Conservation (phyloP, 2,113 vertebrate genomes). For the Climacteris rufus region DNA sequence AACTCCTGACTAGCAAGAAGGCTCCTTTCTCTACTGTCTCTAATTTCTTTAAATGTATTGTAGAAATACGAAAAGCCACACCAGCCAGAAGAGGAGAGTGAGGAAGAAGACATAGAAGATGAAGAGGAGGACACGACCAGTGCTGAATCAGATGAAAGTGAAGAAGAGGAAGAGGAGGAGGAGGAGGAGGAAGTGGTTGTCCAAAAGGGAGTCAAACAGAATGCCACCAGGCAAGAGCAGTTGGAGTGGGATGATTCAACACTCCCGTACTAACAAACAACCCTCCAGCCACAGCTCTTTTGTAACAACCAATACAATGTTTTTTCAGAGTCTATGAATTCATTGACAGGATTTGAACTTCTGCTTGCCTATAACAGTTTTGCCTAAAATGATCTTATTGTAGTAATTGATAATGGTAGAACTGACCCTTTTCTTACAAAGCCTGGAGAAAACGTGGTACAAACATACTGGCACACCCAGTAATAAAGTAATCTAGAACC, state of each 20-base stretch:
- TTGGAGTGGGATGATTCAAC: constrained; percentile 88
- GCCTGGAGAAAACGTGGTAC: not conserved
- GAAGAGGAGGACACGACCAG: constrained; percentile 87
- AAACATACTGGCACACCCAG: not conserved
- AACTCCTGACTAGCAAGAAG: not conserved
- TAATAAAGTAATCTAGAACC: not conserved
- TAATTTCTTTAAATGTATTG: not conserved
- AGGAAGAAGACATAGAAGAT: constrained; percentile 82
- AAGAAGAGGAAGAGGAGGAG: constrained; percentile 80
- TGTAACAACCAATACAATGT: constrained; percentile 69
- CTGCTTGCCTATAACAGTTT: constrained; percentile 41
- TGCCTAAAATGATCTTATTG: constrained; percentile 29
- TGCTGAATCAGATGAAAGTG: constrained; percentile 89
- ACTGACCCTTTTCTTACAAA: not conserved
- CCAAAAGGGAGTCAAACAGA: constrained; percentile 73
- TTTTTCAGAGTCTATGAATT: constrained; percentile 62
- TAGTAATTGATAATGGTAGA: constrained; percentile 9
- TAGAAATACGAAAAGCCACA: constrained; percentile 84
- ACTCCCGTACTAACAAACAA: constrained; percentile 80
- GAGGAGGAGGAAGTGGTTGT: constrained; percentile 78
- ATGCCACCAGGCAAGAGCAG: constrained; percentile 77
- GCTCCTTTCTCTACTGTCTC: not conserved
- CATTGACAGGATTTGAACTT: constrained; percentile 61
- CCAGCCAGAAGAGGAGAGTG: constrained; percentile 79
- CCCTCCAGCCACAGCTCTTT: constrained; percentile 54